Percentiles rank a stretch among this genome's conserved stretches.
These are phyloP conservation scores for Umimayanthus kanabou DNA, from an alignment of 92 coral and sea anemone species.

Conservation along the genomic window DNA sequence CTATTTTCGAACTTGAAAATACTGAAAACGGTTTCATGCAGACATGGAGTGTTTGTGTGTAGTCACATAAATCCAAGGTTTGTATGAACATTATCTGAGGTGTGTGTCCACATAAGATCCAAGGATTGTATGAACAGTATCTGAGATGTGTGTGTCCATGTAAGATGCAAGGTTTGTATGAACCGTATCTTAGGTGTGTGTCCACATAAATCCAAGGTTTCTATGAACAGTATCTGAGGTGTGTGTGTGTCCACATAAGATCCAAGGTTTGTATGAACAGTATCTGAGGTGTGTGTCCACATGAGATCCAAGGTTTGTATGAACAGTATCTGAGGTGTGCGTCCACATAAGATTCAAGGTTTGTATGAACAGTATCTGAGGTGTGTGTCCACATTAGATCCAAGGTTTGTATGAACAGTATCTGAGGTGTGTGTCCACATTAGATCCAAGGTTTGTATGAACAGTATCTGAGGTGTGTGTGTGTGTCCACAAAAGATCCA, in stretches of 20 bases:
- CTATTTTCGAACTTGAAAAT: not conserved
- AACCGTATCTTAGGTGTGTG: not conserved
- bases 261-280: not conserved
- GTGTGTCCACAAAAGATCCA: too few species aligned
- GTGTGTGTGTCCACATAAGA: not conserved
- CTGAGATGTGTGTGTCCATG: not conserved
- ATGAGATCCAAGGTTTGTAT: not conserved
- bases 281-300: not conserved
- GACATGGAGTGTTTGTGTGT: not conserved
- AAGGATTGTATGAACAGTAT: not conserved
- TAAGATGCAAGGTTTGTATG: not conserved
- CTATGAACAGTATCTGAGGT: not conserved
- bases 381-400: too few species aligned
- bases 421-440: too few species aligned
- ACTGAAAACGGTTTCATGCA: not conserved
- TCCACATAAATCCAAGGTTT: not conserved
- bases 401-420: too few species aligned
- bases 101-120: not conserved
- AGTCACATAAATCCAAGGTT: too few species aligned
- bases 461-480: too few species aligned
- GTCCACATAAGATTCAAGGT: too few species aligned
- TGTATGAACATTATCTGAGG: too few species aligned
- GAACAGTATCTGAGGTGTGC: not conserved
- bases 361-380: too few species aligned
- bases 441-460: too few species aligned